Percentiles rank a stretch among this genome's conserved stretches.
phyloP scores from a whole-genome alignment of 2,113 vertebrate genomes.

The Epinephelus lanceolatus region DNA sequence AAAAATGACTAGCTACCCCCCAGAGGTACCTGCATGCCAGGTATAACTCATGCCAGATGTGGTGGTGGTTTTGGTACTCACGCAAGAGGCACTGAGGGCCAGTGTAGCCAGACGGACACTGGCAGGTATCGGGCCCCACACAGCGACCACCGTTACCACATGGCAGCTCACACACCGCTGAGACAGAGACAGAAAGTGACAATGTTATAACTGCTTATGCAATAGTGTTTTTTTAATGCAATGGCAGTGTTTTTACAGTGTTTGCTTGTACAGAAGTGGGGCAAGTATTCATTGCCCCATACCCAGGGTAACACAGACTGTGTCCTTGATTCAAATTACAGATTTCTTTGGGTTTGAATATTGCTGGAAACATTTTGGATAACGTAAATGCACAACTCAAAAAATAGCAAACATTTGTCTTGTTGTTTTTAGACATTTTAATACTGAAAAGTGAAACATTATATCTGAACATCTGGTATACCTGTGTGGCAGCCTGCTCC shows the following conservation, averaged over 20 bases:
- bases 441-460: too few relatives aligned
- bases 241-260: neutral
- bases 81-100: conserved; percentile 86
- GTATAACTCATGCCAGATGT: conserved; percentile 22
- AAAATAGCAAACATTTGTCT: too few relatives aligned
- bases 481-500: conserved; percentile 86
- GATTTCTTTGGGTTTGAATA: too few relatives aligned
- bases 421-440: too few relatives aligned
- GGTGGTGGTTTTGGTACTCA: conserved; percentile 70
- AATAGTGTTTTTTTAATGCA: neutral
- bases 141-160: conserved; percentile 86
- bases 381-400: too few relatives aligned
- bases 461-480: conserved; percentile 41
- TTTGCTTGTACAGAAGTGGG: neutral
- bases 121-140: conserved; percentile 83
- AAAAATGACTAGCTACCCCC: neutral
- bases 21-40: neutral
- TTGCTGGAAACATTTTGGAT: too few relatives aligned
- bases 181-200: neutral
- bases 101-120: conserved; percentile 87
- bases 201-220: neutral
- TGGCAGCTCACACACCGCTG: conserved; percentile 85
- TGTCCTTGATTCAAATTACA: too few relatives aligned
- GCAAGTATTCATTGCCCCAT: neutral
- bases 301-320: too few relatives aligned